These are phyloP conservation scores for Dynastes hyllus DNA, from an alignment of 2,888 invertebrate species.

Conservation along the genomic window DNA sequence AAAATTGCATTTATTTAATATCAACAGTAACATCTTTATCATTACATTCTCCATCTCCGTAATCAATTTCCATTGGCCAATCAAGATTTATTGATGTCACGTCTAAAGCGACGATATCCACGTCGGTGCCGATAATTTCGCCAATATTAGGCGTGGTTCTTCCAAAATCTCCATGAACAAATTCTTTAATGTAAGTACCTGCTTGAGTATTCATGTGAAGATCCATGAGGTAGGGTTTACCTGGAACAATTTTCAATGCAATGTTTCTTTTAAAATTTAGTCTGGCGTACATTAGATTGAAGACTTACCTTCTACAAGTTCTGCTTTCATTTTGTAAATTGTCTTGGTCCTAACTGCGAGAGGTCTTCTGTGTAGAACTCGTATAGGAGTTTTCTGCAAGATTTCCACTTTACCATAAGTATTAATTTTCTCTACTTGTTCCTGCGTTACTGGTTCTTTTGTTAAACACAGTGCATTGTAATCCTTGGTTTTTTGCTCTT, in stretches of 20 bases:
- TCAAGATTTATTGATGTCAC: constrained; percentile 84
- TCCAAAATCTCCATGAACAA: constrained; percentile 96
- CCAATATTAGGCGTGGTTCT: constrained; percentile 87
- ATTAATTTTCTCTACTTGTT: constrained; percentile 73
- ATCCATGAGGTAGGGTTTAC: constrained; percentile 74
- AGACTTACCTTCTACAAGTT: constrained; percentile 70
- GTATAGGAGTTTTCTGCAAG: constrained; percentile 89
- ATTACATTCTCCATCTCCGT: background rate
- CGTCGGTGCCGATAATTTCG: constrained; percentile 78
- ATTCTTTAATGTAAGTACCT: constrained; percentile 98
- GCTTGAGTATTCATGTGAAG: constrained; percentile 87
- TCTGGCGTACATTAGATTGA: background rate
- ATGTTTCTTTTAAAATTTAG: background rate
- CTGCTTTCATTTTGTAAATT: constrained; percentile 80
- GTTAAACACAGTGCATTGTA: constrained; percentile 86
- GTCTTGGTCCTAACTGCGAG: constrained; percentile 79
- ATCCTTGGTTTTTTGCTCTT: constrained; percentile 89
- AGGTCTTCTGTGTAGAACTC: constrained; percentile 91
- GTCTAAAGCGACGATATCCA: constrained; percentile 95
- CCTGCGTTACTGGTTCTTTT: constrained; percentile 70
- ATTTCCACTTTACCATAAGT: constrained; percentile 73
- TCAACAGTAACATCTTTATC: background rate
- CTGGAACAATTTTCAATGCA: constrained; percentile 63
- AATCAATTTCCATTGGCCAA: constrained; percentile 77
- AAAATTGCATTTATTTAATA: too few relatives aligned